phyloP scores from a whole-genome alignment of 2,888 invertebrate species.

The Macrophya annulata region DNA sequence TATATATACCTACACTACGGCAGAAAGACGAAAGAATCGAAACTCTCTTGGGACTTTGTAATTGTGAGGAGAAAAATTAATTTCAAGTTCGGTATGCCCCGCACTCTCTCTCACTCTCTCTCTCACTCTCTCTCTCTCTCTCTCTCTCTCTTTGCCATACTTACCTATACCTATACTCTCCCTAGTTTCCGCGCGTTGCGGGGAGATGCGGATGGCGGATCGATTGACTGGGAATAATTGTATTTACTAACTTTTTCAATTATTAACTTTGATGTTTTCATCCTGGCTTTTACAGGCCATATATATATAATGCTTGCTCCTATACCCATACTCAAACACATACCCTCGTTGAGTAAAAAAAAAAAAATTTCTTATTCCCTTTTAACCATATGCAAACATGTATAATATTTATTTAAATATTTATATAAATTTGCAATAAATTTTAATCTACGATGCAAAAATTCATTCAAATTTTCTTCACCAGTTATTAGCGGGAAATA shows the following conservation, averaged over 20 bases:
- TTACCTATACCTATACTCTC: too few relatives aligned
- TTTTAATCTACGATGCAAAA: background rate
- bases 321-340: background rate
- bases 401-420: too few relatives aligned
- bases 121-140: too few relatives aligned
- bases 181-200: background rate
- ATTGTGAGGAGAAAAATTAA: conserved; percentile 41
- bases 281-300: conserved; percentile 17
- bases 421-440: background rate
- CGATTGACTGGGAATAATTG: conserved; percentile 43
- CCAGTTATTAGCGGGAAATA: too few relatives aligned
- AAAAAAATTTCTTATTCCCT: conserved; percentile 12
- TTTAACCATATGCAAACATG: background rate
- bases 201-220: background rate
- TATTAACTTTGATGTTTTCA: conserved; percentile 38
- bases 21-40: background rate
- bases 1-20: background rate
- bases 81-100: conserved; percentile 19
- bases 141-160: too few relatives aligned
- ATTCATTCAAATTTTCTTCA: too few relatives aligned
- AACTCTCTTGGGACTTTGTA: conserved; percentile 27
- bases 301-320: conserved; percentile 1
- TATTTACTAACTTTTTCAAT: conserved; percentile 49
- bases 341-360: background rate
- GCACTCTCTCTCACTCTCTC: background rate